These are phyloP conservation scores for Glaucidium brasilianum DNA, from an alignment of 2,113 vertebrate species.

Conservation along the genomic window DNA sequence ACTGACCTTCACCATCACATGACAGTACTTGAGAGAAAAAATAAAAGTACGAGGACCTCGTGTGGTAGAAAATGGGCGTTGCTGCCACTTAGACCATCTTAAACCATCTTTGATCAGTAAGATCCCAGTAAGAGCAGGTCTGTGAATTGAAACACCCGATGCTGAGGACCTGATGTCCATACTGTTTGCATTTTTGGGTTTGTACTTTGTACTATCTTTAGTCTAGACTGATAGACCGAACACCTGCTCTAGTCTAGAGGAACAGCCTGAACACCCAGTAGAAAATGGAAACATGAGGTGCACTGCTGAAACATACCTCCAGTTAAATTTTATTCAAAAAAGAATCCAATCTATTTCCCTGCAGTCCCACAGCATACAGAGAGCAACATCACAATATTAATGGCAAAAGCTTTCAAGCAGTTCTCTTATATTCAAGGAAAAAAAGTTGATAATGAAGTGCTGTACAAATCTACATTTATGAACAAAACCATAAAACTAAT, in stretches of 20 bases:
- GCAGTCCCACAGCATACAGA: too few relatives aligned
- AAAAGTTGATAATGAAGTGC: not conserved
- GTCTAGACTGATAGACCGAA: not conserved
- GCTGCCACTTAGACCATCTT: not conserved
- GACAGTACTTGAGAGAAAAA: constrained; percentile 3
- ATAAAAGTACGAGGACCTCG: constrained; percentile 53
- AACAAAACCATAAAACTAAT: not conserved
- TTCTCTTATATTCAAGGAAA: not conserved
- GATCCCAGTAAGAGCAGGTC: not conserved
- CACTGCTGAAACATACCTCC: not conserved
- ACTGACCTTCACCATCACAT: not conserved
- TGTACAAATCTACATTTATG: not conserved
- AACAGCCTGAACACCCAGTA: not conserved
- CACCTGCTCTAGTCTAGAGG: not conserved
- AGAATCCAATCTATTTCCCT: not conserved
- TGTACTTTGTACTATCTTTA: not conserved
- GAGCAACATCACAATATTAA: not conserved
- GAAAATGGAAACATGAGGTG: not conserved
- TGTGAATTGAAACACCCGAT: not conserved
- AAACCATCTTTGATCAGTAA: too few relatives aligned
- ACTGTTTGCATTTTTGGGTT: too few relatives aligned
- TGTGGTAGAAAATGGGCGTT: constrained; percentile 23
- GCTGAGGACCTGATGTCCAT: not conserved
- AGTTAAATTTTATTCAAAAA: not conserved
- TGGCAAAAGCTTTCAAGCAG: not conserved